These are phyloP conservation scores for Montipora capitata DNA, from an alignment of 92 coral and sea anemone genomes.

Conservation along the genomic window DNA sequence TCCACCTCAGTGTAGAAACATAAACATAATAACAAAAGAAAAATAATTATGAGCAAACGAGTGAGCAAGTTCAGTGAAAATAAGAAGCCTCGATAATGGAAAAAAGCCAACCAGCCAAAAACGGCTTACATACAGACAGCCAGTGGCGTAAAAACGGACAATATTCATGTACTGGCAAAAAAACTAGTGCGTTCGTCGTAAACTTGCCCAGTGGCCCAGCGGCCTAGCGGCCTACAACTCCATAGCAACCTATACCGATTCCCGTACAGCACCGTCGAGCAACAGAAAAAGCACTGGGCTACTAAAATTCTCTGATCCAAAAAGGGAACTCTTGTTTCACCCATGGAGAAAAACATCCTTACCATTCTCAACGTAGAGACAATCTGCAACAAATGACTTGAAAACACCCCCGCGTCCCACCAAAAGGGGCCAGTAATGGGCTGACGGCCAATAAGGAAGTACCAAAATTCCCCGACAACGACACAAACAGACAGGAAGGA, in stretches of 20 bases:
- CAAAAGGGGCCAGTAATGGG: too few relatives aligned
- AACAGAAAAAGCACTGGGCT: conserved; percentile 49
- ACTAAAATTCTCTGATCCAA: conserved; percentile 73
- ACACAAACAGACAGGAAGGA: too few relatives aligned
- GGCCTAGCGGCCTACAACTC: conserved; percentile 4
- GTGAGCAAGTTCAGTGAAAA: conserved; percentile 1
- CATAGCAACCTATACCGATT: conserved; percentile 12
- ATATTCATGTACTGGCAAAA: conserved; percentile 7
- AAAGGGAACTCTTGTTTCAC: conserved; percentile 55
- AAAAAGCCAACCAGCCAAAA: conserved; percentile 7
- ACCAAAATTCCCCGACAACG: too few relatives aligned
- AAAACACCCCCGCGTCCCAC: too few relatives aligned
- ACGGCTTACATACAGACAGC: not conserved
- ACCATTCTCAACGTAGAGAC: too few relatives aligned
- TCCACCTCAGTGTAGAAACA: conserved; percentile 52
- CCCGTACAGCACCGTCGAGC: conserved; percentile 2
- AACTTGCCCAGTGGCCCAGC: conserved; percentile 2
- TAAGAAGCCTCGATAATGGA: conserved; percentile 8
- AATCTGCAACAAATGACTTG: too few relatives aligned
- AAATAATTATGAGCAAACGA: conserved; percentile 10
- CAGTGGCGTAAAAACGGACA: conserved; percentile 10
- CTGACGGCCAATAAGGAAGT: too few relatives aligned
- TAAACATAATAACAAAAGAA: not conserved
- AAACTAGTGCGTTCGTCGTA: conserved; percentile 11
- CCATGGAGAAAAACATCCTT: too few relatives aligned